Evolutionary conservation across 2,113 vertebrate species (phyloP), one percentile per base, ranked within the genome.

Genomic region (Camelus dromedarius): DNA sequence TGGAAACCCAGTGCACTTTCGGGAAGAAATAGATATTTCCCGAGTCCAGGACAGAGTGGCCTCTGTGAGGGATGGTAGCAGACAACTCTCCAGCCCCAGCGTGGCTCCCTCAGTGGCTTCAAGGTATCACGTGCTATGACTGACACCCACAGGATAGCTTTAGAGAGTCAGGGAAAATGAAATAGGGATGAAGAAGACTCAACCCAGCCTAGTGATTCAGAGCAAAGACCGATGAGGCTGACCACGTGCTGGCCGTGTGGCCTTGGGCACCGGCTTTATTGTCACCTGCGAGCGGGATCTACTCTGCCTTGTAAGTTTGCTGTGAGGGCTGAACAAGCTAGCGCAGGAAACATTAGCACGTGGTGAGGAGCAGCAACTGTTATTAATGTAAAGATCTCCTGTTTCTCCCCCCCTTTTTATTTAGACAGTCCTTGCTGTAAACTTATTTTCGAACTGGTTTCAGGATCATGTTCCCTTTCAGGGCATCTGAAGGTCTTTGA

Each of bases 391-490:
- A 69, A 67, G 52, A 72, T 28, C 32, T 66, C 20, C 28, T 64
- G 35, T 48, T 58, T 60, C 28, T 91, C 38, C 30, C 28, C 26
- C 2, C 12, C 8, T 42, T 42, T 93, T 82, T 48, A 46, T 54
- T 83, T 83, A 60, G 64, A 48, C 42, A 90, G 46, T 67, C 24
- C 11, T 84, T 89, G 28, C 20, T 70, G 86, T 85, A 38, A 48
- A 48, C 95, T 91, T 91, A 35, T 93, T 97, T 96, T 89, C 84
- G 80, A 95, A 0, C 75, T 95, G 64, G 15, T 64, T 88, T 84
- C 16, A 52, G 26, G 26, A 50, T 95, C 26, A 46, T 67, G 89
- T 89, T 93, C 46, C 48, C 62, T 91, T 92, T 76, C 26, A 19
- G 35, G 35, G 32, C 24, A 81, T 92, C 60, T 75, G 26, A 81